These are phyloP conservation scores for Eucera pruinosa DNA, from an alignment of 2,888 invertebrate species.

Conservation along the genomic window DNA sequence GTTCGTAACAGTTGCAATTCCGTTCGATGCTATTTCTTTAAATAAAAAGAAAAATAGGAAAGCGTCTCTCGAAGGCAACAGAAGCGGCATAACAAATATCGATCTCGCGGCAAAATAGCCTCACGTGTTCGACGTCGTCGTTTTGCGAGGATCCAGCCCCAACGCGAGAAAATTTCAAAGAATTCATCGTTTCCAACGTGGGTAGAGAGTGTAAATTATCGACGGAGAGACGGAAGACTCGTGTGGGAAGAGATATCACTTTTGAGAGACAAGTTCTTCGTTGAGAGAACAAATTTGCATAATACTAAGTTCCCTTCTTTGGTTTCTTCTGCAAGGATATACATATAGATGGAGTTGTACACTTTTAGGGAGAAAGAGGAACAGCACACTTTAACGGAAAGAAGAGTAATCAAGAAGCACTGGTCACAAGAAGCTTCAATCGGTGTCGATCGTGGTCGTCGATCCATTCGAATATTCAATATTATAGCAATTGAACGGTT, in stretches of 20 bases:
- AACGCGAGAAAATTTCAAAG: background rate
- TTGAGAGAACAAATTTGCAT: conserved; percentile 8
- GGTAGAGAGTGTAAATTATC: conserved; percentile 1
- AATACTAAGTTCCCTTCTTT: background rate
- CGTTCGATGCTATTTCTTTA: background rate
- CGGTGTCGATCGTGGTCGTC: conserved; percentile 43
- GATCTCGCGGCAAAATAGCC: conserved; percentile 49
- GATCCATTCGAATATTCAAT: background rate
- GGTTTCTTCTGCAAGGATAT: background rate
- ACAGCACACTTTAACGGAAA: conserved; percentile 27
- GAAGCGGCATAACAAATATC: conserved; percentile 46
- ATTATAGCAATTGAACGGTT: background rate
- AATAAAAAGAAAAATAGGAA: background rate
- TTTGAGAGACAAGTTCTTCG: conserved; percentile 13
- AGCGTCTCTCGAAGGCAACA: conserved; percentile 42
- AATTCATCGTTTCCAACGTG: background rate
- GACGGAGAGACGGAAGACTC: background rate
- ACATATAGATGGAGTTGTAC: background rate
- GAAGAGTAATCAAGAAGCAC: conserved; percentile 33
- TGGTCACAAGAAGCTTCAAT: conserved; percentile 30
- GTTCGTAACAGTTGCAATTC: background rate
- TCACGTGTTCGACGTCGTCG: conserved; percentile 49
- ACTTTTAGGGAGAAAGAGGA: background rate
- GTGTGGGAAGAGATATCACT: background rate
- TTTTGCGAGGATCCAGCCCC: conserved; percentile 34